Base-by-base conservation (phyloP, 2,797 vertebrate species). In the Myotis pilosus region DNA sequence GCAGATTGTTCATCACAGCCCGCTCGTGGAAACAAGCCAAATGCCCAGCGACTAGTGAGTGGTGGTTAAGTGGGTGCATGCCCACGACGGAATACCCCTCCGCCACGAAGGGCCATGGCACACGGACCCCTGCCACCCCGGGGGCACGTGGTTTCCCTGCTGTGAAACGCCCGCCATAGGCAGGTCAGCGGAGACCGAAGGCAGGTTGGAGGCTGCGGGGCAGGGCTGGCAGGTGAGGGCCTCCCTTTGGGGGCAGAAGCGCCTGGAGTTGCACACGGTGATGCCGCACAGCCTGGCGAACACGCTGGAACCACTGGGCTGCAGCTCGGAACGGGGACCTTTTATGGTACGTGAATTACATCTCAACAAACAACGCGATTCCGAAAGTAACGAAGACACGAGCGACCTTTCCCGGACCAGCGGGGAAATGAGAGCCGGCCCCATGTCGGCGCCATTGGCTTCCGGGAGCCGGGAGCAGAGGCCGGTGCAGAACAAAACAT, bases 401-500 rank as follows among this genome's bases (percentile, higher is more conserved):
- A 28, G 8, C 44, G 9, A 5, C 19, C 1, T 1, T 16, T 44
- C 38, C 3, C 8, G 28, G 36, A 13, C 62, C 36, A 1, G 0
- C 1, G 8, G 19, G 25, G 55, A n/a, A 62, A 19, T 0, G 2
- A 16, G 8, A 4, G 9, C 6, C 20, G 33, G 1, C 20, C 9
- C 2, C 2, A 10, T 0, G 8, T 16, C 2, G 19, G 51, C 30
- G 30, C 41, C 20, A 0, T 1, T 0, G 0, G 25, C 1, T 5
- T 25, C 28, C 25, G 3, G 23, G 13, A 5, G 38, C 2, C 8
- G 10, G 30, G 23, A 25, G 28, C 28, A 17, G 23, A 7, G 2
- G 30, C 8, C 1, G 3, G 19, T 8, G 23, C 22, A 8, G 68
- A 0, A 41, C 9, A 10, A 11, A 3, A 12, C 23, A 60, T 4